Evolutionary conservation across 2,888 invertebrate species (phyloP), one percentile per base, ranked within the genome.

Genomic region (Phorcus lineatus): DNA sequence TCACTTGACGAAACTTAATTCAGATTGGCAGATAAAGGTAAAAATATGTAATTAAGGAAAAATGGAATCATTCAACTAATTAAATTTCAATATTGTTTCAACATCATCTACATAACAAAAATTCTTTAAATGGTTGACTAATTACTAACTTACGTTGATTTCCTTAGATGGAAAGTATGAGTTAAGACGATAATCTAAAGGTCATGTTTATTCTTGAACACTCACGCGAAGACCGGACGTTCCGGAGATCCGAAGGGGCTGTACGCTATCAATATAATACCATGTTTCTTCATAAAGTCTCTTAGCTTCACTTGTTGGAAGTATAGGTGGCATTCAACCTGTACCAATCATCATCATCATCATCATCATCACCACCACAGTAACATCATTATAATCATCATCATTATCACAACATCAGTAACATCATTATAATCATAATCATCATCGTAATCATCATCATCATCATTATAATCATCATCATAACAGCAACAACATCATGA

Each of bases 261-360:
- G 36, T 79, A 85, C 22, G 81, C 84, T 66, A 80, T 78, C 36
- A 85, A 54, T 16, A 17, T 24, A 16, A 78, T 78, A 3, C 54
- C 67, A 16, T 67, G 22, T 57, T 79, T 47, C 28, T 79, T 22
- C 74, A 82, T 80, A 76, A 78, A 83, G 17, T 78, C 74, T 17
- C 36, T n/a, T n/a, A 83, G 74, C 22, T 82, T 80, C 22, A 62
- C 70, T 67, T 84, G 84, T 17, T 82, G 81, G 17, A 83, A 75
- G 67, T 84, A 85, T 22, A 82, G 81, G 77, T 86, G 77, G 77
- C 82, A 85, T 54, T 82, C 82, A 54, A 66, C 57, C 80, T 84
- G 81, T 9, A 81, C 1, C 47, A 13, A 47, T 47, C 47, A 47
- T 47, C 47, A 11, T 13, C 11, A 47, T 47, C 13, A 47, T 13